Conservation (phyloP, 2,797 vertebrate genomes). For the Squalus acanthias region DNA sequence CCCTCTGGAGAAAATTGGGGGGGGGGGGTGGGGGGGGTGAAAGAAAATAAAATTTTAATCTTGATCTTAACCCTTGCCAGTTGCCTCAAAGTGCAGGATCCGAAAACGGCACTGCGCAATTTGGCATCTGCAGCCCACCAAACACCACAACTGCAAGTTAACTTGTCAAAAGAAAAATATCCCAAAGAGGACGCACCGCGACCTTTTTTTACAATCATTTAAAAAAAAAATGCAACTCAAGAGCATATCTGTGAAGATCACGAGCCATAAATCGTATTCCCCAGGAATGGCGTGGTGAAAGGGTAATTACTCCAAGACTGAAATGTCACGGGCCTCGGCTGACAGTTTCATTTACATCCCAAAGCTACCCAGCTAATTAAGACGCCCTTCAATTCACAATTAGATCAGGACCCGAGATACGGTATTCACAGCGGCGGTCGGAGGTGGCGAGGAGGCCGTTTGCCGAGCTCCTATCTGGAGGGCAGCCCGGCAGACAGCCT, state of each 20-base stretch:
- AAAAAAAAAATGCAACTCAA: not conserved
- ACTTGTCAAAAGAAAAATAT: not conserved
- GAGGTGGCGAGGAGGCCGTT: not conserved
- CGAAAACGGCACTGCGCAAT: not conserved
- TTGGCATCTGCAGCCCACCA: not conserved
- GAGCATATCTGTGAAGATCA: not conserved
- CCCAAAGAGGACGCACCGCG: not conserved
- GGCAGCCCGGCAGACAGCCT: not conserved
- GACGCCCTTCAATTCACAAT: not conserved
- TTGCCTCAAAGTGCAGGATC: not conserved
- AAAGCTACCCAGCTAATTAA: not conserved
- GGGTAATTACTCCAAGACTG: not conserved
- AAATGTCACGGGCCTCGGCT: not conserved
- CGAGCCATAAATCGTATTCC: slow-evolving; percentile 14
- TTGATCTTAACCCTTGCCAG: not conserved
- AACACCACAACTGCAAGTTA: not conserved
- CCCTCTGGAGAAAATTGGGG: too few relatives aligned
- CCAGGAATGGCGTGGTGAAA: not conserved
- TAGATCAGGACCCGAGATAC: not conserved
- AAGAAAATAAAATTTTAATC: too few relatives aligned
- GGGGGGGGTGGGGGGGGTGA: too few relatives aligned
- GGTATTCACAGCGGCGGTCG: not conserved
- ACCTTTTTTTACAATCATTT: not conserved
- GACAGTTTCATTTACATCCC: not conserved
- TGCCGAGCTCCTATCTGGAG: not conserved